Percentiles rank a stretch among this genome's conserved stretches.
Evolutionary conservation across 2,888 invertebrate species (phyloP).

Genomic region (Tetragonula carbonaria): DNA sequence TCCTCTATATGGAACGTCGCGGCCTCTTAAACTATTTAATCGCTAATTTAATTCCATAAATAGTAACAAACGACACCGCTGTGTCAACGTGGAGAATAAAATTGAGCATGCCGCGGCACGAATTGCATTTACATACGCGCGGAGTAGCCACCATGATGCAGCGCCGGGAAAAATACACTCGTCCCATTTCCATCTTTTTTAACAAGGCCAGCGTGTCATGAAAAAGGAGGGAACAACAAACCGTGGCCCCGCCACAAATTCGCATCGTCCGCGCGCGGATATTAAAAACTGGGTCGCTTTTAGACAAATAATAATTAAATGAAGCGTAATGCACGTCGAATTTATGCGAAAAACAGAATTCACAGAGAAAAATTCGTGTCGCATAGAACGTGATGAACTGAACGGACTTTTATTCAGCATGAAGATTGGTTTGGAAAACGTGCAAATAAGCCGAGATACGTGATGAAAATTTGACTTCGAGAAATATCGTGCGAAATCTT

Average conservation of each 20-base stretch:
- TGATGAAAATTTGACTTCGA: background rate
- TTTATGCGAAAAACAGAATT: background rate
- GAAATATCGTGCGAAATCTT: too few relatives aligned
- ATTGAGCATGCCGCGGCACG: constrained; percentile 8
- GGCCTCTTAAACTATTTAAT: constrained; percentile 17
- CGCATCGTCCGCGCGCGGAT: background rate
- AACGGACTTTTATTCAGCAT: background rate
- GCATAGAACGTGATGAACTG: background rate
- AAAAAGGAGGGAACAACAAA: constrained; percentile 13
- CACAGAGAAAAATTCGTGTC: background rate
- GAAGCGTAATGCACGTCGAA: background rate
- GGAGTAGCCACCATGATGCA: background rate
- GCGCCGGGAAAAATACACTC: constrained; percentile 15
- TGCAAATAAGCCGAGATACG: background rate
- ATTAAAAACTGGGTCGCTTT: background rate
- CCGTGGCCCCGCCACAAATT: background rate
- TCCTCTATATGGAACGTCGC: background rate
- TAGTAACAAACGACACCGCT: constrained; percentile 5
- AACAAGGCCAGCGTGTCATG: constrained; percentile 23
- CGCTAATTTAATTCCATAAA: constrained; percentile 43
- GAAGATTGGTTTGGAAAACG: background rate
- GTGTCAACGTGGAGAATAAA: constrained; percentile 7
- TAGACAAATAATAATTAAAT: background rate
- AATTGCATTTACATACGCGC: constrained; percentile 30
- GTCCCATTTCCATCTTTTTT: constrained; percentile 31